Base-by-base conservation (phyloP, 2,113 vertebrate species). In the Suncus etruscus region DNA sequence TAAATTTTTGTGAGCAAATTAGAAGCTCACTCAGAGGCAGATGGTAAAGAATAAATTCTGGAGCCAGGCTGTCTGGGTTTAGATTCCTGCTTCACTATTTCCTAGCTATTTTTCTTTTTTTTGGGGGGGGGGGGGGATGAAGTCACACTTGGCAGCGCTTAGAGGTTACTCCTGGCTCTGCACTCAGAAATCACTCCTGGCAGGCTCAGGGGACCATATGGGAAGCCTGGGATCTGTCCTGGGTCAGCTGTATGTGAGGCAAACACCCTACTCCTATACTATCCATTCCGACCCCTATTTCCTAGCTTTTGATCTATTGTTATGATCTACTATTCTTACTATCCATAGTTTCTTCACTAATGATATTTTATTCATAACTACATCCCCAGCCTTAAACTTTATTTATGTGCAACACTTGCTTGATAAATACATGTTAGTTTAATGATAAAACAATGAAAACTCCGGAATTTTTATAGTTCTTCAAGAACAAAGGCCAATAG, bases 1-100 rank as follows among this genome's bases (percentile, higher is more conserved):
- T 93, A 95, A 95, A 91, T 68, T 86, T 89, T 77, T 88, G 66
- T 45, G 65, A 91, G 47, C 76, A 94, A 66, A 69, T 58, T 90
- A 85, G 12, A 12, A 83, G 65, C 90, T 50, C 75, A 32, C 50
- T 91, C 58, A 22, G 83, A 91, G 93, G 89, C 95, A 82, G 83
- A 80, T 86, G 70, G 48, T 27, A n/a, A 7, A 87, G 50, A 1
- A 11, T 66, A 50, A 25, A 51, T 85, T 48, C 85, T 76, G 86
- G 92, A 90, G 93, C 75, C 90, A 78, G 82, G 32, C 78, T 95
- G 90, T 84, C 95, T 89, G 74, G 27, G 48, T 69, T 65, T 70
- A 75, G 73, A 86, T 31, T 78, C 51, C 74, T 81, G 85, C 45
- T 80, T 87, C 77, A 51, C 54, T 39, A 8, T 76, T 77, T 82